Evolutionary conservation across 1,140 invertebrate genomes (phyloP), one percentile per base, ranked within the genome.

Genomic region (Calephelis virginiensis): DNA sequence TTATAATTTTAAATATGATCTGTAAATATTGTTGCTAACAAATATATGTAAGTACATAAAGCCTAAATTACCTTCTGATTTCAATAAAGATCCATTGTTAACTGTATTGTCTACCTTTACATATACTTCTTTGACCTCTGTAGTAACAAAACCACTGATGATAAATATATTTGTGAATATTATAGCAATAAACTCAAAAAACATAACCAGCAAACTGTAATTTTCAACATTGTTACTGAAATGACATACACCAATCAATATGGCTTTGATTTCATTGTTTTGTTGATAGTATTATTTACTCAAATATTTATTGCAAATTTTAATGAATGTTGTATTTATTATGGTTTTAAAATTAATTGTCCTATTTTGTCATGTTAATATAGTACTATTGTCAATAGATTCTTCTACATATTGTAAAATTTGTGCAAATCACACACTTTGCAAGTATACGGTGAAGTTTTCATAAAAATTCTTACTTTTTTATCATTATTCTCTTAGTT

Each of bases 401-500:
- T 43, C 40, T 5, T 28, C 59, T 17, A 69, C 79, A 60, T 87
- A 84, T 69, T 90, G 84, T 71, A 68, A 82, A 65, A 80, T 83
- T 77, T 86, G 85, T 75, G 38, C 61, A 37, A 76, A 84, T n/a
- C 82, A 85, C 9, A 82, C 78, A 13, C 73, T 85, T 45, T 86
- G 84, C 61, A 76, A 74, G 63, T 87, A 78, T 61, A 67, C 66
- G 61, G 85, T 87, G 68, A 66, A 68, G 68, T 60, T 63, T 8
- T 49, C 17, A 11, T 62, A 12, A 43, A 43, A 43, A 60, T 49
- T 14, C 11, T n/a, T 43, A 47, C n/a, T 6, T 53, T 53, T 28
- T 53, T 8, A 53, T 9, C 9, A 17, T 50, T 50, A 14, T 48
- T 49, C 8, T n/a, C 49, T 13, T 6, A 17, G 49, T 8, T 14